Base-by-base conservation (phyloP, 2,888 invertebrate genomes). In the Leptopilina drosophilae region DNA sequence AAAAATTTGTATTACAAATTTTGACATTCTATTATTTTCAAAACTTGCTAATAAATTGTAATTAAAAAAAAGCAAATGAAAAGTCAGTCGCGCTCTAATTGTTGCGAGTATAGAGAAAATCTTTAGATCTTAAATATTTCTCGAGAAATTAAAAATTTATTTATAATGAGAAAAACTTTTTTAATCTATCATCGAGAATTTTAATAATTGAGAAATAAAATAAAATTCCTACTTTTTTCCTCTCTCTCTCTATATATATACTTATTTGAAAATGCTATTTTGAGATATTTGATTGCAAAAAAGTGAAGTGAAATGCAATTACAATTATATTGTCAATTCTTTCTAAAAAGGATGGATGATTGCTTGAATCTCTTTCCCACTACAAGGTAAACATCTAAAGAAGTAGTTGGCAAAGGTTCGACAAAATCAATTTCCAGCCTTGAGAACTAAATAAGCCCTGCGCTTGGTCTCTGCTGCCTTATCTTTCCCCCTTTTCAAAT, bases 341-440 rank as follows among this genome's bases (percentile, higher is more conserved):
- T 15, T 49, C 53, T 49, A 53, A 49, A 20, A 69, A 53, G 69
- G 12, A 7, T 53, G 26, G 14, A 20, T 15, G 20, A 69, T 69
- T 69, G 46, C 49, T 69, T 69, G 49, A 49, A 46, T 46, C 49
- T 69, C 46, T 12, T 46, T 69, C 53, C n/a, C 69, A 49, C 20
- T 49, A 20, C 26, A 49, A 20, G 69, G 69, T 49, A 69, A 69
- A 69, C 49, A 69, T 69, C 69, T 64, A 33, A 14, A 49, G 49
- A 69, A 46, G 15, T 46, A 15, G 15, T 46, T 46, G 46, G 46
- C 9, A 67, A 69, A 69, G 69, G 69, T 69, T 69, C 49, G 69
- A 69, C 14, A 49, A 69, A 69, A 69, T 46, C 69, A 69, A 69
- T 69, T 69, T 69, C 69, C 69, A 69, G 49, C 69, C 69, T 69